These are phyloP conservation scores for Sarcophaga carnaria DNA, from an alignment of 2,888 invertebrate species.

Conservation along the genomic window DNA sequence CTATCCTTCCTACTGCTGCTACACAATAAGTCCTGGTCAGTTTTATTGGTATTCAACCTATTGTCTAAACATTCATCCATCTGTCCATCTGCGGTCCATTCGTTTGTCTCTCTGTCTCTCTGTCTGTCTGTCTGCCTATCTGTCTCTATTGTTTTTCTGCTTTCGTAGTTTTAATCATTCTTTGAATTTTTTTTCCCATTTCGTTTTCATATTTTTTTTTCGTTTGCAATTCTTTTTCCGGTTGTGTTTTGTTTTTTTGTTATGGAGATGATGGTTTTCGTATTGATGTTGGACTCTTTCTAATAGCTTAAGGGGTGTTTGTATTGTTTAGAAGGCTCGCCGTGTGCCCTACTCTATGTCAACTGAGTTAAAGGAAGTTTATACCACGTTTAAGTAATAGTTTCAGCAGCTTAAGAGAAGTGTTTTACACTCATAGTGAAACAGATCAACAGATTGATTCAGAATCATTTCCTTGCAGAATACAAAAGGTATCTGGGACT, in stretches of 20 bases:
- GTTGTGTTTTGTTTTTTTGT: not conserved
- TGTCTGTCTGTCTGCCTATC: not conserved
- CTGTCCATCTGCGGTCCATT: not conserved
- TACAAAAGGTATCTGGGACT: no score
- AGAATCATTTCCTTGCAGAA: no score
- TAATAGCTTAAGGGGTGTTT: constrained; percentile 58
- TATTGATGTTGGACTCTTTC: not conserved
- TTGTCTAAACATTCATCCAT: not conserved
- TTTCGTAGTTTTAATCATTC: constrained; percentile 48
- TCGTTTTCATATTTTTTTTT: constrained; percentile 18
- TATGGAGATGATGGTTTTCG: constrained; percentile 35
- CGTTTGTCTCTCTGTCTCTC: not conserved
- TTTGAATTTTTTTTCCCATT: constrained; percentile 27
- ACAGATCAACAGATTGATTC: no score
- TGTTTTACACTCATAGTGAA: no score
- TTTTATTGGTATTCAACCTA: constrained; percentile 7
- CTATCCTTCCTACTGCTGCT: not conserved
- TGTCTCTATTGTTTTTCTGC: constrained; percentile 30
- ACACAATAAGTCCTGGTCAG: constrained; percentile 1
- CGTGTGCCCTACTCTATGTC: no score
- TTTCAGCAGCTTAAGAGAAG: no score
- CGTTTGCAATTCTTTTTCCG: constrained; percentile 27
- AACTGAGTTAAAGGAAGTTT: no score
- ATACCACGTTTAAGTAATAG: no score
- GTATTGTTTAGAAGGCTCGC: constrained; percentile 42